Conservation (phyloP, 2,113 vertebrate species). For the Rhea americana region DNA sequence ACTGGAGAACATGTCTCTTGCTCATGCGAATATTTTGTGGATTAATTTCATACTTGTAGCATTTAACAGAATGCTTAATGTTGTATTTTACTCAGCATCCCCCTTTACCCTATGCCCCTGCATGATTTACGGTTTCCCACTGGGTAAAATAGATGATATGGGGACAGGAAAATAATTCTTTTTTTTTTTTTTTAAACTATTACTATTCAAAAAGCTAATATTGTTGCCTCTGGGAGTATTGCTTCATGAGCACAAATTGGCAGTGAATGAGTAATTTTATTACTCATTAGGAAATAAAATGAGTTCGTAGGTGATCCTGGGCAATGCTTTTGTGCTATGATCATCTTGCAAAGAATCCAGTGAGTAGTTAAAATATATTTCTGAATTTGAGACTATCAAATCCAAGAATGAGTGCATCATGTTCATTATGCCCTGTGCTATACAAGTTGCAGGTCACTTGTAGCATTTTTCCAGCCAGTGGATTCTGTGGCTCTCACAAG, state of each 20-base stretch:
- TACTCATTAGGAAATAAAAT: not conserved
- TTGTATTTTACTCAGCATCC: not conserved
- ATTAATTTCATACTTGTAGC: not conserved
- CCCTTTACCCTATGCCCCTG: rapidly evolving
- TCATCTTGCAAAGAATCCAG: not conserved
- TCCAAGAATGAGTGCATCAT: not conserved
- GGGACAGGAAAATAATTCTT: not conserved
- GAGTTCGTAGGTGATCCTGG: not conserved
- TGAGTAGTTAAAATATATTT: not conserved
- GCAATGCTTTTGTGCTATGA: not conserved
- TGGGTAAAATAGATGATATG: not conserved
- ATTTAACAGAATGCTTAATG: not conserved
- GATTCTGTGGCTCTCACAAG: not conserved
- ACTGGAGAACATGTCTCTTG: not conserved
- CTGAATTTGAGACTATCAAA: not conserved
- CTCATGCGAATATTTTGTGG: not conserved
- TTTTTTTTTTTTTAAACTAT: not conserved
- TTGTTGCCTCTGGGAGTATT: not conserved
- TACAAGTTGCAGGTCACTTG: rapidly evolving
- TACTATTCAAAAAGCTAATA: not conserved
- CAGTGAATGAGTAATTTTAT: too few species aligned
- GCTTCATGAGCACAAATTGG: not conserved
- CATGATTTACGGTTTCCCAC: not conserved
- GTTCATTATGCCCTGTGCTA: not conserved
- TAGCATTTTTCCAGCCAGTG: not conserved